Base-by-base conservation (phyloP, 2,888 invertebrate genomes). In the Luperina nickerlii region DNA sequence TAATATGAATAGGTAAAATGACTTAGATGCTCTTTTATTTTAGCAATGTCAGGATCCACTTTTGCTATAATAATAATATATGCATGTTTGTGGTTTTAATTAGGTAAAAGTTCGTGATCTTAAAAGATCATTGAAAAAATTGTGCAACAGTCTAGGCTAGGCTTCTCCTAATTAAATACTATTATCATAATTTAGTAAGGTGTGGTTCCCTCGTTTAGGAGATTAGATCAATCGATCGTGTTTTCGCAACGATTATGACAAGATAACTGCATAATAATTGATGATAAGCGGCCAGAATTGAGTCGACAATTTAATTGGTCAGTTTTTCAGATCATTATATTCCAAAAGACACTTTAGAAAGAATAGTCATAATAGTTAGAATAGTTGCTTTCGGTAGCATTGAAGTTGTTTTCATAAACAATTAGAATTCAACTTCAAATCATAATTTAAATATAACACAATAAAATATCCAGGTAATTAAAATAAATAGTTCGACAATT, bases 151-250 rank as follows among this genome's bases (percentile, higher is more conserved):
- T 48, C 9, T 48, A 32, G 13, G 38, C 20, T n/a, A 38, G 18
- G 27, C 54, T 66, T 20, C 20, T 74, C 5, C 6, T 45, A 73
- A 75, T 81, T 72, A 57, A 65, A 74, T 3, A 57, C n/a, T 32
- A 32, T 74, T 77, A 85, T 68, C 71, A 62, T 65, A 72, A 85
- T 71, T 71, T 32, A 63, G 24, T 74, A 75, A 77, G 86, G 83
- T 71, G 86, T 73, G 79, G 78, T 76, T 73, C 15, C 4, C 51
- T 65, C 57, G 60, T n/a, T 77, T 80, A 76, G 57, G 65, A 68
- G 74, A 69, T 76, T 27, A 74, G 62, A 73, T 74, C n/a, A 71
- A 78, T 76, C 38, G 32, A 66, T 69, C 73, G 60, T 76, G 73
- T 76, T 86, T 77, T 85, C 45, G 57, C 74, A 75, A 79, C 62